Evolutionary conservation across 1,140 invertebrate genomes (phyloP), one percentile per base, ranked within the genome.

Genomic region (Drosophila funebris): DNA sequence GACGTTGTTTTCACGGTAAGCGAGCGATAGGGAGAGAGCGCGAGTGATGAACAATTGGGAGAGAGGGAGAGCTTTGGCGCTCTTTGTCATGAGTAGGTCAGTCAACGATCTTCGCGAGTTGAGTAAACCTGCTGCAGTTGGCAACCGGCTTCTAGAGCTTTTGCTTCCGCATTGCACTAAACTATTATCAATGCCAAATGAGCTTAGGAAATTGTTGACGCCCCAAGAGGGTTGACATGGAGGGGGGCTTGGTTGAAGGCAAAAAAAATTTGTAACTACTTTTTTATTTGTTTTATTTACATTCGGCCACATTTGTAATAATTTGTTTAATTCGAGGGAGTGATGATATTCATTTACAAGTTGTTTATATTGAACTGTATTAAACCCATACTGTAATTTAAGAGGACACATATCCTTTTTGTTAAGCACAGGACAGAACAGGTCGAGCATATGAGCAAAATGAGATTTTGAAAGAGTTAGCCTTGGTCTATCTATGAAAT

Each of bases 91-190:
- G 82, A 85, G 78, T 85, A 85, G 82, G 82, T 85, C 82, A 85
- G 78, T 85, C 82, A 87, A 87, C 82, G 82, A 87, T 85, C 82
- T 82, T 82, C 18, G 33, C 4, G 52, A 54, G 33, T 36, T 36
- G 11, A 52, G 27, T 14, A 60, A 36, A 36, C 54, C 20, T 48
- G 44, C 57, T 84, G 63, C 75, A 73, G 78, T 87, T 76, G 62
- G 60, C 56, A 87, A 87, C 83, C 83, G 83, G 83, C 83, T 87
- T 87, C 79, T 24, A 22, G 54, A 52, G 80, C 76, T 69, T 77
- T 54, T 29, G 62, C 68, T 87, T 87, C 83, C 83, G 83, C 83
- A 88, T 87, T 79, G 83, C 76, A 52, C 54, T 57, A 33, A 68
- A 52, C 67, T 56, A 43, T 67, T 66, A 24, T 87, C 83, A 87